Base-by-base conservation (phyloP, 2,113 vertebrate species). In the Clarias macrocephalus region DNA sequence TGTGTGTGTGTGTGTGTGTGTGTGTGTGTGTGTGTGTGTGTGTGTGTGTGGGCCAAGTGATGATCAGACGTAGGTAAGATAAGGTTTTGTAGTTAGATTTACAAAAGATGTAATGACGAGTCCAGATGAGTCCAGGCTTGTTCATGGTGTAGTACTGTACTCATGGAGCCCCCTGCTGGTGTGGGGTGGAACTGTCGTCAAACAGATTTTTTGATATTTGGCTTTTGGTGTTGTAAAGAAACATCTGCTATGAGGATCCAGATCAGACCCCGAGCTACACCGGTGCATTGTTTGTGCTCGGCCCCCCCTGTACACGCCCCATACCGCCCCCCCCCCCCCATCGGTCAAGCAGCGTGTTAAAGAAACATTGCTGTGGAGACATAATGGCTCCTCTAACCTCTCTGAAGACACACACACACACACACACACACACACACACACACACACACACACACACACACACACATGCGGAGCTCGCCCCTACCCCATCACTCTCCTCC, bases 381-480 rank as follows among this genome's bases (percentile, higher is more conserved):
- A 33, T 70, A 70, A 33, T 33, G 66, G 5, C 70, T 73, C 19
- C 33, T 3, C 19, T 4, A 73, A 12, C 37, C 70, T 37, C 70
- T 23, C 7, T 11, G 70, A 11, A 21, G 70, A 21, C 28, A 18
- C 28, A 42, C 42, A 42, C 42, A 42, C 42, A 42, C 42, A 42
- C 60, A 54, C 56, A 73, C 75, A 54, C 65, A 73, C 60, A 37
- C 56, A 73, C 75, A 62, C 65, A 73, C 60, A 54, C 56, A 73
- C 75, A 62, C 65, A 73, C 52, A 54, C 37, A 63, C 75, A 62
- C 63, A 73, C 60, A 54, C 33, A 72, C 63, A 62, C 60, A 54
- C 56, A 73, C 76, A 63, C 65, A 63, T 9, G 62, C 59, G 25
- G 19, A 82, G 57, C 6, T 79, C 28, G 75, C 75, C 25, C 25